A percentile compares a stretch with the other conserved stretches of the same genome.
These are phyloP conservation scores for Nematopogon swammerdamellus DNA, from an alignment of 2,888 invertebrate genomes.

Conservation along the genomic window DNA sequence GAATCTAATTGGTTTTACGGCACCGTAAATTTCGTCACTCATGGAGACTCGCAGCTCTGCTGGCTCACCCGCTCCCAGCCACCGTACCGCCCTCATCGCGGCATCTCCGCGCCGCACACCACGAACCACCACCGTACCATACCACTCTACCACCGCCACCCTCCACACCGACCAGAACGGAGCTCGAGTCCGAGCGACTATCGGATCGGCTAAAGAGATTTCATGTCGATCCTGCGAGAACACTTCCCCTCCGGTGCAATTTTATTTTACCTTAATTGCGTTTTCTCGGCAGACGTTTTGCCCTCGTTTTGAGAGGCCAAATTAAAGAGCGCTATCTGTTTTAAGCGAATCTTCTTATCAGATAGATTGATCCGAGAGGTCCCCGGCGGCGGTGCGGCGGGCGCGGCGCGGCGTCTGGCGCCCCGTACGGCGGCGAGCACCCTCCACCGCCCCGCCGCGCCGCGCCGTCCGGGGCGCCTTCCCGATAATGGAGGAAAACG, in stretches of 20 bases:
- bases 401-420: not conserved
- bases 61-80: not conserved
- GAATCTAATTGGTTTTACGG: not conserved
- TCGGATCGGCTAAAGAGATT: not conserved
- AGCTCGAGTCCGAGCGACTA: not conserved
- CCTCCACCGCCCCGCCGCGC: not conserved
- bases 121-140: too few species aligned
- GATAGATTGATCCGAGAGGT: slow-evolving; percentile 5
- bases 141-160: too few species aligned
- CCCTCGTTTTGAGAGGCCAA: slow-evolving; percentile 1
- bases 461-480: not conserved
- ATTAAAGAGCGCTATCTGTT: slow-evolving; percentile 8
- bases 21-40: not conserved
- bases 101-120: too few species aligned
- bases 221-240: not conserved
- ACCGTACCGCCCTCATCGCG: too few species aligned
- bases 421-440: too few species aligned
- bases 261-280: not conserved
- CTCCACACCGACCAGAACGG: too few species aligned
- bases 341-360: slow-evolving; percentile 6
- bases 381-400: slow-evolving; percentile 1
- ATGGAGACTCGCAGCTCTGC: not conserved
- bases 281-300: not conserved
- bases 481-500: not conserved
- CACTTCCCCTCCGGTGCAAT: not conserved